These are phyloP conservation scores for Brachypterus glaber DNA, from an alignment of 2,888 invertebrate species.

Conservation along the genomic window DNA sequence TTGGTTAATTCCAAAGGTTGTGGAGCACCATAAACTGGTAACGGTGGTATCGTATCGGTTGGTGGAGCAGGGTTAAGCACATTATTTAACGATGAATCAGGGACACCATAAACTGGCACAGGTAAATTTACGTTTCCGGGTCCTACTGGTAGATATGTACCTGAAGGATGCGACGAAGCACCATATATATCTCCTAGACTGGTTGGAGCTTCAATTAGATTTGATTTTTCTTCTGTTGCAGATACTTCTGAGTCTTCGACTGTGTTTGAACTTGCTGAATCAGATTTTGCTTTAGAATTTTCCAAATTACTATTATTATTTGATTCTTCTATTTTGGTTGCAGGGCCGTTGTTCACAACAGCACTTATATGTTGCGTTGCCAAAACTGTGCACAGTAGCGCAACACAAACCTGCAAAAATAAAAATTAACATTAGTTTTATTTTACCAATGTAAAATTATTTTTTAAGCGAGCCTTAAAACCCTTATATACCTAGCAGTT, in stretches of 20 bases:
- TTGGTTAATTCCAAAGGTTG: conserved; percentile 14
- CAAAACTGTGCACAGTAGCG: conserved; percentile 28
- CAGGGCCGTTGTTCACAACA: conserved; percentile 35
- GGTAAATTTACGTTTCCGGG: conserved; percentile 44
- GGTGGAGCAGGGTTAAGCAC: conserved; percentile 42
- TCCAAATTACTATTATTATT: conserved; percentile 4
- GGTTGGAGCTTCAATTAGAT: conserved; percentile 34
- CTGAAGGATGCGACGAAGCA: conserved; percentile 45
- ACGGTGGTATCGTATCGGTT: conserved; percentile 39
- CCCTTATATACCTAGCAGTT: too few species aligned
- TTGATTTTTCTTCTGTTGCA: conserved; percentile 32
- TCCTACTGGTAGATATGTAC: conserved; percentile 33
- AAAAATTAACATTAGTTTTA: conserved; percentile 10
- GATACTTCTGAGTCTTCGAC: conserved; percentile 29
- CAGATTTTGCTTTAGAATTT: conserved; percentile 14
- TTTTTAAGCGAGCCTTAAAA: too few species aligned
- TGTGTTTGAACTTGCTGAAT: conserved; percentile 13
- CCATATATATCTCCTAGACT: conserved; percentile 43
- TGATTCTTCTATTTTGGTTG: conserved; percentile 23
- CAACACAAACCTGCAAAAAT: conserved; percentile 32
- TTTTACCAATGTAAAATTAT: not conserved
- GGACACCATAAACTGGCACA: conserved; percentile 51
- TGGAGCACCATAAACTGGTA: conserved; percentile 28
- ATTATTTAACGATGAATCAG: conserved; percentile 41
- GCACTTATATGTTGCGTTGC: conserved; percentile 33